Evolutionary conservation across 2,113 vertebrate species (phyloP), one percentile per base, ranked within the genome.

Genomic region (Gavialis gangeticus): DNA sequence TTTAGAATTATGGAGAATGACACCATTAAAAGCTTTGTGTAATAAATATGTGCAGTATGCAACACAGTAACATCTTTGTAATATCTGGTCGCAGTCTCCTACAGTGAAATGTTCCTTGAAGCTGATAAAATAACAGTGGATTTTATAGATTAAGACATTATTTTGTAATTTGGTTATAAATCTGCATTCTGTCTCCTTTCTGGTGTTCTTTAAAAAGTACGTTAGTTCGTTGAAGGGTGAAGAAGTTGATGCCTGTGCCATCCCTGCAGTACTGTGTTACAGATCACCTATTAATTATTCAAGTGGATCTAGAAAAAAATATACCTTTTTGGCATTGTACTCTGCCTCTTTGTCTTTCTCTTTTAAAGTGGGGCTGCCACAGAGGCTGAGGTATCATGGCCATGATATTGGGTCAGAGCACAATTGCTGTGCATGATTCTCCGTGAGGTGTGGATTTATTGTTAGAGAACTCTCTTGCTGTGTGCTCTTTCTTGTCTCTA

Each of bases 51-150:
- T 60, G n/a, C 67, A 4, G 1, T 5, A 15, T 75, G 55, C 64
- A 84, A 64, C 46, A 84, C 19, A 25, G 0, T 67, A 22, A 16
- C 27, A 17, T 82, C 76, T 66, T 84, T 66, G 71, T 84, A 46
- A 2, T 21, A 1, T 0, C 0, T 84, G 34, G 7, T 79, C 46
- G 58, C n/a, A 79, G 80, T 54, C 56, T 46, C 55, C 15, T 54
- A 0, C 62, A 80, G 54, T 78, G 83, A 87, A 84, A 19, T 56
- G 11, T 21, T 75, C 58, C 82, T 86, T 59, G 4, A 64, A 34
- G 13, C 1, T 82, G 54, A 12, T 2, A 1, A 6, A 57, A 3
- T 67, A 37, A 55, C 30, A 4, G 34, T 84, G 27, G 22, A 46
- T 75, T 79, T 64, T 75, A 17, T 10, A 75, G 25, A 62, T 82